phyloP scores from a whole-genome alignment of 2,888 invertebrate genomes.

The Eupithecia subumbrata region DNA sequence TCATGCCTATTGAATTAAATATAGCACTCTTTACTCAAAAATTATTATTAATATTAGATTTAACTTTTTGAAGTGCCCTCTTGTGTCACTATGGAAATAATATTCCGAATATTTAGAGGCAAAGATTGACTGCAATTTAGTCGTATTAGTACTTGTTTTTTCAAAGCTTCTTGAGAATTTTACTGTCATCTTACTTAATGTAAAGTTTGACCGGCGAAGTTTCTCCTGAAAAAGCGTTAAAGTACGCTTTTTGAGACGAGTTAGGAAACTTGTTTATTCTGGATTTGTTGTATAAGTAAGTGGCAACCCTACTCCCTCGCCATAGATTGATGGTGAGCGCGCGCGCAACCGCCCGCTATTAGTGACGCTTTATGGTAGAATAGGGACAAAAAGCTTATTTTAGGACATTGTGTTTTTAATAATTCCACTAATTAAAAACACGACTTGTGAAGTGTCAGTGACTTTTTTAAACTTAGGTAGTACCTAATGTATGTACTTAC shows the following conservation, averaged over 20 bases:
- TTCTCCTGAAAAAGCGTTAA: no score
- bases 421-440: conserved; percentile 47
- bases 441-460: conserved; percentile 22
- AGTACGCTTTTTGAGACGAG: no score
- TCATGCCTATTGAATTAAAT: no score
- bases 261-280: neutral
- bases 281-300: neutral
- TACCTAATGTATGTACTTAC: neutral
- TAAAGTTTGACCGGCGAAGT: neutral
- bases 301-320: conserved; percentile 55
- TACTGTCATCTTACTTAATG: neutral
- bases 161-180: neutral
- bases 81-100: no score
- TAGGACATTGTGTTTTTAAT: conserved; percentile 59
- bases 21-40: no score
- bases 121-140: no score
- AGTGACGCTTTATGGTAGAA: conserved; percentile 73
- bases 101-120: neutral
- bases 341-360: conserved; percentile 62
- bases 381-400: conserved; percentile 55
- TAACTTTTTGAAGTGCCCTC: no score
- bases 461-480: conserved; percentile 12
- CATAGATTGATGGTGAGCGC: conserved; percentile 72
- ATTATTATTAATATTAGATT: no score
- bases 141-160: neutral